Evolutionary conservation across 2,888 invertebrate species (phyloP).

Genomic region (Caenorhabditis angaria): DNA sequence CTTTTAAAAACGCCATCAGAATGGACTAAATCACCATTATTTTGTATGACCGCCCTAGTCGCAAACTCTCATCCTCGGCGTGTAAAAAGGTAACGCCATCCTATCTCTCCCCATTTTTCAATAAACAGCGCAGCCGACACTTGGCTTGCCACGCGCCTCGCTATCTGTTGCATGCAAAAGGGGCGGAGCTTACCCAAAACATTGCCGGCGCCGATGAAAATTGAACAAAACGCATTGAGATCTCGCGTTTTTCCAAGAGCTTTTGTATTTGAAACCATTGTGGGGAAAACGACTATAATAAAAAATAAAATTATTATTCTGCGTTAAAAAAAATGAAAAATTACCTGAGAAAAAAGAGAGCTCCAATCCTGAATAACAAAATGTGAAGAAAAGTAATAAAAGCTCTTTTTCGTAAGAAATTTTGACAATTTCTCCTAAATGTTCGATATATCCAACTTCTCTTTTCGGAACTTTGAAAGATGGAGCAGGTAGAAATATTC

Average conservation of each 20-base stretch:
- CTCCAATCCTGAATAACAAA: constrained; percentile 35
- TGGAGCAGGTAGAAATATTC: constrained; percentile 26
- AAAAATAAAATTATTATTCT: background rate
- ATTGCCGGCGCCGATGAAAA: constrained; percentile 32
- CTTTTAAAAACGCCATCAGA: constrained; percentile 17
- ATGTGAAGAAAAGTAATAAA: constrained; percentile 26
- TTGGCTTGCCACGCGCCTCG: constrained; percentile 29
- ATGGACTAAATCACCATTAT: constrained; percentile 43
- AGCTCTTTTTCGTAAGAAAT: constrained; percentile 32
- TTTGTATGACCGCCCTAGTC: constrained; percentile 49
- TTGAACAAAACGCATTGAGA: constrained; percentile 30
- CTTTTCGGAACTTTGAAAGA: constrained; percentile 21
- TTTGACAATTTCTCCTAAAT: constrained; percentile 38
- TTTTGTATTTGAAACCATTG: constrained; percentile 41
- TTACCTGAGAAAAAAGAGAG: constrained; percentile 23
- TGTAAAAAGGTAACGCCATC: constrained; percentile 27
- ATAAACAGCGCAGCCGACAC: constrained; percentile 26
- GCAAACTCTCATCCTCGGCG: constrained; percentile 42
- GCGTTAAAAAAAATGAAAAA: background rate
- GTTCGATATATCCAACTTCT: constrained; percentile 33
- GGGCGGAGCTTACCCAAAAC: constrained; percentile 23
- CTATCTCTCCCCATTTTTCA: background rate
- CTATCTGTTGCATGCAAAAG: constrained; percentile 10
- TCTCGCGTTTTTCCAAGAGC: constrained; percentile 28
- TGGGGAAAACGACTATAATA: constrained; percentile 23